A percentile compares a stretch with the other conserved stretches of the same genome.
Conservation (phyloP, 1,140 invertebrate genomes). For the Dendrolimus kikuchii region DNA sequence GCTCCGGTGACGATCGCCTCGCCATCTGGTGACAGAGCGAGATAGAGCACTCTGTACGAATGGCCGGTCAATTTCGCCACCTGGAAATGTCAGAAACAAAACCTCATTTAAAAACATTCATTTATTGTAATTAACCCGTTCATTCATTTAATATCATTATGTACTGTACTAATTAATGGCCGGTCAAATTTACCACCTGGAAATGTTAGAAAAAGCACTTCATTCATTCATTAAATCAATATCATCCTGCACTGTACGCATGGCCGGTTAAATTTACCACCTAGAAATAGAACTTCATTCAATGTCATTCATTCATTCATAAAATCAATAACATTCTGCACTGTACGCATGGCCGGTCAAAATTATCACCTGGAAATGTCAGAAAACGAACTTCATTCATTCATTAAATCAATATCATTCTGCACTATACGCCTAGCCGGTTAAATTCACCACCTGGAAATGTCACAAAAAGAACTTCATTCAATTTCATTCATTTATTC, state of each 20-base stretch:
- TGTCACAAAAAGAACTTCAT: too few relatives aligned
- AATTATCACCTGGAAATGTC: too few relatives aligned
- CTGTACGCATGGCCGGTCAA: too few relatives aligned
- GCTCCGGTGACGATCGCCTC: slow-evolving; percentile 99
- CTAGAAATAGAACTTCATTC: too few relatives aligned
- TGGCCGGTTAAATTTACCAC: too few relatives aligned
- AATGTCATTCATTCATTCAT: too few relatives aligned
- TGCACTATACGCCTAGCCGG: background rate
- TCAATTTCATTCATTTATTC: too few relatives aligned
- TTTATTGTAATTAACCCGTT: background rate
- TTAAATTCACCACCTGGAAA: too few relatives aligned
- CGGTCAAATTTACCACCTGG: too few relatives aligned
- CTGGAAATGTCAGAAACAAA: slow-evolving; percentile 64
- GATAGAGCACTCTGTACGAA: slow-evolving; percentile 96
- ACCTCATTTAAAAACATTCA: slow-evolving; percentile 2
- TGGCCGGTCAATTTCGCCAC: slow-evolving; percentile 99
- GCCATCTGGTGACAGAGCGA: slow-evolving; percentile 98
- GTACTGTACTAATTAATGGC: background rate
- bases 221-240: too few relatives aligned
- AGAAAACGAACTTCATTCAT: background rate
- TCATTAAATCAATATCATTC: background rate
- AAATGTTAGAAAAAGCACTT: too few relatives aligned
- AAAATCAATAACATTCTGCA: background rate
- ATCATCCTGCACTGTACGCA: too few relatives aligned
- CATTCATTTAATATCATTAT: background rate